A percentile compares a stretch with the other conserved stretches of the same genome.
Conservation (phyloP, 2,113 vertebrate genomes). For the Indri indri region DNA sequence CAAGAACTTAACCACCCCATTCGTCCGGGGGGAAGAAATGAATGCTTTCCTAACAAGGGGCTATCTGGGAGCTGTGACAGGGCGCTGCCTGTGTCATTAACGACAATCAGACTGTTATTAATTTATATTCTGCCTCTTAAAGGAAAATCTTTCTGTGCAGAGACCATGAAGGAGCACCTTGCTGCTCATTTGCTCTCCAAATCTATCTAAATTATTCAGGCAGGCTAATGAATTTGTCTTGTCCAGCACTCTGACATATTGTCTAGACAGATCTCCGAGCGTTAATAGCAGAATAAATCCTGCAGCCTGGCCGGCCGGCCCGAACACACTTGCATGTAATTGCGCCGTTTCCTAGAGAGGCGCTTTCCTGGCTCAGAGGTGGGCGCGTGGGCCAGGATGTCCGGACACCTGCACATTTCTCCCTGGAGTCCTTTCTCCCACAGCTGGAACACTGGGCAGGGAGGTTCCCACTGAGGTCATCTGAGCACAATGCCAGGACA, state of each 20-base stretch:
- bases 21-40: slow-evolving; percentile 65
- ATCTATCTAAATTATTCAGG: slow-evolving; percentile 83
- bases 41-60: slow-evolving; percentile 75
- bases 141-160: slow-evolving; percentile 79
- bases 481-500: rapidly evolving
- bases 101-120: slow-evolving; percentile 77
- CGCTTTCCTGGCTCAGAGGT: not conserved
- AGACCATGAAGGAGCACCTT: slow-evolving; percentile 78
- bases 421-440: rapidly evolving
- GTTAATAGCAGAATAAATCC: slow-evolving; percentile 9
- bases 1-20: slow-evolving; percentile 79
- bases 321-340: not conserved
- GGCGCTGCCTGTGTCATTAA: slow-evolving; percentile 74
- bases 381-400: rapidly evolving
- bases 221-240: slow-evolving; percentile 82
- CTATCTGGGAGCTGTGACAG: slow-evolving; percentile 77
- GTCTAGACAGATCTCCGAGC: slow-evolving; percentile 50
- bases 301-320: not conserved
- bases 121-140: slow-evolving; percentile 81
- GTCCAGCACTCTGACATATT: slow-evolving; percentile 56
- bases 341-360: not conserved
- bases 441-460: not conserved
- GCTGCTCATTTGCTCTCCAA: slow-evolving; percentile 76
- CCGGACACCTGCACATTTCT: not conserved
- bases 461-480: rapidly evolving